Conservation (phyloP, 2,888 invertebrate species). For the Phortica okadai region DNA sequence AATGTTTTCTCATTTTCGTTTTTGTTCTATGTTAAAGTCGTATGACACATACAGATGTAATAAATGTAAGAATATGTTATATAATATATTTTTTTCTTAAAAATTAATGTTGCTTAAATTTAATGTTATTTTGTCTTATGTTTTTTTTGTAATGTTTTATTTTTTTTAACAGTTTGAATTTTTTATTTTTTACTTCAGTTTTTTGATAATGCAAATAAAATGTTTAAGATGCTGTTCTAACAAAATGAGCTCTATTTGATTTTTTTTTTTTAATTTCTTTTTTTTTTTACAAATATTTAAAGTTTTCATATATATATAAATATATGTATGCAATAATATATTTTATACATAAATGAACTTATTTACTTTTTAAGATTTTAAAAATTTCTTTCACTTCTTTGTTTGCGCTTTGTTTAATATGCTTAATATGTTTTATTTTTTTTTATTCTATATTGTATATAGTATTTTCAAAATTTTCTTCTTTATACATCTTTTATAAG, state of each 20-base stretch:
- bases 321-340: background rate
- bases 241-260: no score
- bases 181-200: background rate
- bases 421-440: background rate
- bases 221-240: background rate
- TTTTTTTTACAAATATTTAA: background rate
- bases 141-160: constrained; percentile 2
- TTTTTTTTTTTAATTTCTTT: background rate
- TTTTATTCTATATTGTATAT: background rate
- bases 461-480: background rate
- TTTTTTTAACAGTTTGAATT: background rate
- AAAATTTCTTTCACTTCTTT: no score
- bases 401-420: no score
- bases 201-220: constrained; percentile 32
- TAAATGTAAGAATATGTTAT: constrained; percentile 26
- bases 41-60: constrained; percentile 19
- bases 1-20: no score
- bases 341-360: no score
- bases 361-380: no score
- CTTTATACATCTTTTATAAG: background rate
- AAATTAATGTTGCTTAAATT: background rate
- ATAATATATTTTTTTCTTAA: constrained; percentile 10
- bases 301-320: background rate
- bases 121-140: background rate
- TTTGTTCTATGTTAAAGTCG: no score